Base-by-base conservation (phyloP, 2,797 vertebrate genomes). In the Astyanax mexicanus region DNA sequence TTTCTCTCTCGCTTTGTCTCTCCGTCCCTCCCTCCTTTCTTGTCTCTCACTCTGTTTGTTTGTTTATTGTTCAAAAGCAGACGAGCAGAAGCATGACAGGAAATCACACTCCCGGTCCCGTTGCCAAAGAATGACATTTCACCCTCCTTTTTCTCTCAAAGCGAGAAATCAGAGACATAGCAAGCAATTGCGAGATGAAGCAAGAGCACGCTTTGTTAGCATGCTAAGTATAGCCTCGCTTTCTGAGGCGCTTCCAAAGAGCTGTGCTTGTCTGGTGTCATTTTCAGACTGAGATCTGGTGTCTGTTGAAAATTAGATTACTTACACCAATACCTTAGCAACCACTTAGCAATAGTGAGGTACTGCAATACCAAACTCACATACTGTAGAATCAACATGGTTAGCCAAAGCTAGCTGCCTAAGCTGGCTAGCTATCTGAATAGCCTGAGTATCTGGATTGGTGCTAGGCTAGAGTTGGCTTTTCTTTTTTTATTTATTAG, bases 121-220 rank as follows among this genome's bases (percentile, higher is more conserved):
- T n/a, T 68, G 74, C 54, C 65, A 69, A 32, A 21, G 54, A 75
- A 49, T 19, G 54, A 75, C 66, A 60, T 69, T 69, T 75, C 74
- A 69, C 54, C 54, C 42, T 38, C 44, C 49, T 49, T 49, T 27
- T 55, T 27, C 19, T 49, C 54, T 65, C 57, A 69, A 68, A 69
- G 42, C 25, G 19, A 58, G 65, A 40, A 69, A 69, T 75, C 52
- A 61, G 38, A 38, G 57, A 61, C n/a, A 38, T 3, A 17, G 27
- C 61, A 10, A 4, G 21, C n/a, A n/a, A n/a, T n/a, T n/a, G 57
- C 32, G 32, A 19, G n/a, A 37, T 58, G 27, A 17, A 35, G 27
- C 1, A n/a, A 3, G 54, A 32, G 54, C 27, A n/a, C 29, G 15
- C 55, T n/a, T 54, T 57, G 29, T 38, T 35, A 35, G 12, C 52